Evolutionary conservation across 53 echinoderm and acorn worm genomes (phyloP), one percentile per base, ranked within the genome.

Genomic region (Henricia sp.): DNA sequence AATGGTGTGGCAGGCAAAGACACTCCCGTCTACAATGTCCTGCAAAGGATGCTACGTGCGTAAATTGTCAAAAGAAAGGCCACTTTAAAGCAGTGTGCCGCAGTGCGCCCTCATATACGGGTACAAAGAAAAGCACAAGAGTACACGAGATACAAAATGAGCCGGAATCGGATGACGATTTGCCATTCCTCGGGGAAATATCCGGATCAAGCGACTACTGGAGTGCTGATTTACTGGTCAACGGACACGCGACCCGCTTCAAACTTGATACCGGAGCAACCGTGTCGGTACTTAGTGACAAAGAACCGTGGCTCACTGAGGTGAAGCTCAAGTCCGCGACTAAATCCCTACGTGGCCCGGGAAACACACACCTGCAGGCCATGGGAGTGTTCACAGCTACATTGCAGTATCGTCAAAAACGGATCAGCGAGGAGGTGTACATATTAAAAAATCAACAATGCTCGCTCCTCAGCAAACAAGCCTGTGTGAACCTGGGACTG

Each of bases 181-280:
- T 54, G 12, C 66, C 52, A 2, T 70, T 83, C 33, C 82, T 91
- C 37, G 84, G 75, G 42, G 74, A 76, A 73, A 59, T 76, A n/a
- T 16, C 30, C 50, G 56, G 64, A 6, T 38, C 37, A 19, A 41
- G 0, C 19, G 70, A 74, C 26, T 50, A 67, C 51, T 93, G 90
- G 87, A 68, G 73, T 28, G 93, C 89, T 16, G 50, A 83, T 14
- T 32, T 83, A 20, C 20, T 36, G n/a, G 89, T 93, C 14, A 86
- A 86, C 39, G 63, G 76, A 50, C 63, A 73, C n/a, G 29, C 19
- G 21, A 89, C 71, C 53, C 53, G 16, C 21, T 53, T 69, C 38
- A 69, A 35, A 41, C 38, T 69, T 13, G 70, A 69, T 14, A 37
- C 70, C 39, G 70, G 70, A 36, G 70, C 70, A 36, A 69, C 39